Percentiles rank a stretch among this genome's conserved stretches.
These are phyloP conservation scores for Choreutis nemorana DNA, from an alignment of 2,888 invertebrate genomes.

Conservation along the genomic window DNA sequence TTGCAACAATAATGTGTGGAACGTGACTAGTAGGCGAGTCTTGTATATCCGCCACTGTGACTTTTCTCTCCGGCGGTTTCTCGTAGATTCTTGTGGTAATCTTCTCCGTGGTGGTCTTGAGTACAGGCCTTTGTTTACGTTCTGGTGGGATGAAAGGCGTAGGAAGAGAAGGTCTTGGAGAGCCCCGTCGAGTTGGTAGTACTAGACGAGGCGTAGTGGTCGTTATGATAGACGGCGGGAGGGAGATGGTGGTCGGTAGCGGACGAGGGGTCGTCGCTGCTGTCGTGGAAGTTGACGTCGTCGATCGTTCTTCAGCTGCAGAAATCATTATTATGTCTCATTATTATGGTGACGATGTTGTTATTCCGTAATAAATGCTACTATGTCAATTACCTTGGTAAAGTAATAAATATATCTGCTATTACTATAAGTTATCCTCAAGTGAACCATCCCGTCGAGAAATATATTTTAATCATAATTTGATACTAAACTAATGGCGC, in stretches of 20 bases:
- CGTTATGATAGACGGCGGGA: conserved; percentile 8
- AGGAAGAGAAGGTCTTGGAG: conserved; percentile 10
- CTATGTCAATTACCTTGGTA: too few species aligned
- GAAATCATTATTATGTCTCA: too few species aligned
- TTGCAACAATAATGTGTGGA: conserved; percentile 68
- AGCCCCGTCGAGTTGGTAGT: conserved; percentile 13
- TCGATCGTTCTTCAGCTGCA: conserved; percentile 56
- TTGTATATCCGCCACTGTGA: conserved; percentile 36
- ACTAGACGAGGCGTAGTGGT: conserved; percentile 21
- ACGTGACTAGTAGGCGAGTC: conserved; percentile 50
- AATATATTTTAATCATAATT: too few species aligned
- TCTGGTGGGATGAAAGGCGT: conserved; percentile 25
- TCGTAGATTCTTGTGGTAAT: conserved; percentile 50
- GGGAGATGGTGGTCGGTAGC: conserved; percentile 11
- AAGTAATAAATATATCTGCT: too few species aligned
- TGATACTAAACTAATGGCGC: not conserved
- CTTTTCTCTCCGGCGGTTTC: conserved; percentile 35
- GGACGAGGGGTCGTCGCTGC: conserved; percentile 19
- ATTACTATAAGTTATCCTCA: too few species aligned
- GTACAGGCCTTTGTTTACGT: conserved; percentile 17
- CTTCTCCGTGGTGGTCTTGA: conserved; percentile 33
- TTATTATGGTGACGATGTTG: too few species aligned
- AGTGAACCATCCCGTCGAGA: too few species aligned
- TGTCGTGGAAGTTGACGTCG: conserved; percentile 28
- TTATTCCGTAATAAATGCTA: too few species aligned